A percentile compares a stretch with the other conserved stretches of the same genome.
Evolutionary conservation across 2,797 vertebrate species (phyloP).

Genomic region (Esox masquinongy): DNA sequence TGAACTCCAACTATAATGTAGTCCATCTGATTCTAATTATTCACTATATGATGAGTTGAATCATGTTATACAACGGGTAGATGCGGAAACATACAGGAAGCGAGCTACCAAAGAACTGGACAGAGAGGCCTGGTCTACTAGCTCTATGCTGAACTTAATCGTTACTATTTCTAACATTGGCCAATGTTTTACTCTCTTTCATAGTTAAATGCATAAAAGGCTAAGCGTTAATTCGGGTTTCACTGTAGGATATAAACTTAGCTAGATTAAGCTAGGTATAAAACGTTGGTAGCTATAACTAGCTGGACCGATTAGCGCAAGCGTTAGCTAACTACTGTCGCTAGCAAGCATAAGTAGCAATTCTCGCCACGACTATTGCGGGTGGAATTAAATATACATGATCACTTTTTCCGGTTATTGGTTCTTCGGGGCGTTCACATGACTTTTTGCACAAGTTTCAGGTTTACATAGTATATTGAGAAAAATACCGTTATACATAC

Average conservation of each 20-base stretch:
- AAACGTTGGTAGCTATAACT: neutral
- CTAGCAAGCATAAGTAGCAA: neutral
- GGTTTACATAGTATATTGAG: neutral
- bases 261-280: neutral
- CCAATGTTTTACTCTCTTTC: neutral
- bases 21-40: too few relatives aligned
- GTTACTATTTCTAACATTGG: neutral
- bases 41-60: too few relatives aligned
- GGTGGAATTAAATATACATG: neutral
- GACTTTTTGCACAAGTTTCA: neutral
- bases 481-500: neutral
- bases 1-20: too few relatives aligned
- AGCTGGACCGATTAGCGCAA: neutral
- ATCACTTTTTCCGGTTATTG: neutral
- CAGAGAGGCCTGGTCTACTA: neutral
- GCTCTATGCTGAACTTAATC: neutral
- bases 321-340: neutral
- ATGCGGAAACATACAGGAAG: too few relatives aligned
- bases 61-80: too few relatives aligned
- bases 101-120: too few relatives aligned
- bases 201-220: neutral
- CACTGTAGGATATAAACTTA: neutral
- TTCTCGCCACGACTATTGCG: neutral
- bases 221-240: neutral
- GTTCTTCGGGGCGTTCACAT: neutral